Percentiles rank a stretch among this genome's conserved stretches.
Evolutionary conservation across 2,113 vertebrate species (phyloP).

Genomic region (Thinocorus orbignyianus): DNA sequence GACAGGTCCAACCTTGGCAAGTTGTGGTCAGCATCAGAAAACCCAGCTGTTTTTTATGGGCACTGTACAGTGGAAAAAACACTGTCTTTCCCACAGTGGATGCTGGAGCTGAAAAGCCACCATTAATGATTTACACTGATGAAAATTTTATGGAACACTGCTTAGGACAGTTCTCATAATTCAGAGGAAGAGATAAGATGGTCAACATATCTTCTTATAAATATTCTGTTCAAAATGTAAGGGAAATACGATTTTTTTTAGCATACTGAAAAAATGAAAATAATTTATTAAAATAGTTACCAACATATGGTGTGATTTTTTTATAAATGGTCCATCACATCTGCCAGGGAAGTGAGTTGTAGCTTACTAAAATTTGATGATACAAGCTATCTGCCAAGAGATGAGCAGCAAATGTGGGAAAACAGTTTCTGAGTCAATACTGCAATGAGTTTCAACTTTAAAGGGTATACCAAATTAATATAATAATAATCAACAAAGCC

Average conservation of each 20-base stretch:
- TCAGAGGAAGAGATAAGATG: not conserved
- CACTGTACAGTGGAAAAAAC: not conserved
- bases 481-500: not conserved
- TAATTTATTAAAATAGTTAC: slow-evolving; percentile 13
- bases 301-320: slow-evolving; percentile 4
- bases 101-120: not conserved
- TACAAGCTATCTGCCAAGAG: not conserved
- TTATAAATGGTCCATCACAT: not conserved
- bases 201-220: not conserved
- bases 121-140: not conserved
- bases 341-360: slow-evolving; percentile 1
- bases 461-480: not conserved
- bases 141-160: not conserved
- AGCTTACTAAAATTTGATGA: not conserved
- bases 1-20: rapidly evolving
- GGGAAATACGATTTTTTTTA: not conserved
- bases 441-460: not conserved
- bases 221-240: not conserved
- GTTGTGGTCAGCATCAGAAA: not conserved
- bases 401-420: not conserved
- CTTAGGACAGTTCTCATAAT: not conserved
- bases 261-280: not conserved
- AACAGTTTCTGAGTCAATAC: not conserved
- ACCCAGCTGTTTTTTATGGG: not conserved
- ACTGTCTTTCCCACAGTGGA: not conserved